Evolutionary conservation across 2,113 vertebrate genomes (phyloP).

Genomic region (Podarcis cretensis): DNA sequence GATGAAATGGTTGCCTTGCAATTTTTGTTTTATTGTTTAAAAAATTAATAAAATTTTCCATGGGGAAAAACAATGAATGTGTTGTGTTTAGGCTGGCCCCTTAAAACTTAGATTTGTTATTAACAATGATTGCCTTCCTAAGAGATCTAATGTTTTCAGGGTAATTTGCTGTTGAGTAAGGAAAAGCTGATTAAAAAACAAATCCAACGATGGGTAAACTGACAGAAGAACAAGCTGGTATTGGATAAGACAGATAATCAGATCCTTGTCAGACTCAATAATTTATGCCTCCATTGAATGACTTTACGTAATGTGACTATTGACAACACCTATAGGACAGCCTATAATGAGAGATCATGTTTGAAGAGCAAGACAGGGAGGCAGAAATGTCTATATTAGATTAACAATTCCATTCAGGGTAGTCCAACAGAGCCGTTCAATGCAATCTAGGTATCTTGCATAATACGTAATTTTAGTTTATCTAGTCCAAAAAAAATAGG

Average conservation of each 20-base stretch:
- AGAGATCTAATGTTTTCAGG: conserved; percentile 8
- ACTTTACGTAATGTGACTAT: not conserved
- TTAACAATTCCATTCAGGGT: not conserved
- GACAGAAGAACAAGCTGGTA: conserved; percentile 4
- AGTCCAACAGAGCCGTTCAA: not conserved
- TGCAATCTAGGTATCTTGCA: too few species aligned
- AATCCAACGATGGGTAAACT: not conserved
- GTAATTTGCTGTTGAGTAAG: not conserved
- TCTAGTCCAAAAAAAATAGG: too few species aligned
- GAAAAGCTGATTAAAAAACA: not conserved
- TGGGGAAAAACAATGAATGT: not conserved
- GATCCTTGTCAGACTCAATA: conserved; percentile 15
- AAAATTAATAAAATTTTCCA: not conserved
- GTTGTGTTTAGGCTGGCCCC: not conserved
- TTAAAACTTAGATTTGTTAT: not conserved
- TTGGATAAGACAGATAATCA: conserved; percentile 18
- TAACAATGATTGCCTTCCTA: not conserved
- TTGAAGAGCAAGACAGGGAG: conserved; percentile 3
- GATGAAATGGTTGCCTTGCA: too few species aligned
- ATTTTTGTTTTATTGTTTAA: too few species aligned
- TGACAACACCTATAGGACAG: not conserved
- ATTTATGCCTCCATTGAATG: not conserved
- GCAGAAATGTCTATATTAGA: not conserved
- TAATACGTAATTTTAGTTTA: too few species aligned
- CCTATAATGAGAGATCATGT: not conserved